Conservation (phyloP, 2,797 vertebrate species). For the Phoebastria nigripes region DNA sequence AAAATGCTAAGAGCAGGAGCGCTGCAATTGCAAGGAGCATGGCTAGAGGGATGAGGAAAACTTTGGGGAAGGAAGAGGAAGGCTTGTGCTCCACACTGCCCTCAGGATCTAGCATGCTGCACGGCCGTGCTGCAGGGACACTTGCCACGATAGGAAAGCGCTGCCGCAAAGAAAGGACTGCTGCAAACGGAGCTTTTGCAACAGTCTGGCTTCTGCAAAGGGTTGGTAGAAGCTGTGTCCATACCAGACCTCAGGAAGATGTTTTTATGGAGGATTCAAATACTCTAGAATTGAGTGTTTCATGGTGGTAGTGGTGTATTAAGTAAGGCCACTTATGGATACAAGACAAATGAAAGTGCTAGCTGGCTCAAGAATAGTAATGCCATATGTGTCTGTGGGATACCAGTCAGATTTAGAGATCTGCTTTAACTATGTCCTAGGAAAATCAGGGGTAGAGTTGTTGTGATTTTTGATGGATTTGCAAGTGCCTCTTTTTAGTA, state of each 20-base stretch:
- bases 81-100: slow-evolving; percentile 59
- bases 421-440: not conserved
- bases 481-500: not conserved
- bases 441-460: not conserved
- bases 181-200: slow-evolving; percentile 46
- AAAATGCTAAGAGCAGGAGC: slow-evolving; percentile 70
- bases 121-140: not conserved
- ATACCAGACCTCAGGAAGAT: rapidly evolving
- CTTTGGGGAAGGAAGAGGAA: slow-evolving; percentile 29
- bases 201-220: not conserved
- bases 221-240: not conserved
- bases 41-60: slow-evolving; percentile 34
- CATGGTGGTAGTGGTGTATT: rapidly evolving
- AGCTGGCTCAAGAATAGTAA: not conserved
- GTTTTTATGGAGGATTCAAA: rapidly evolving
- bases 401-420: not conserved
- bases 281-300: rapidly evolving
- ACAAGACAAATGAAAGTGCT: not conserved
- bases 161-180: slow-evolving; percentile 39
- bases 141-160: not conserved
- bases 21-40: slow-evolving; percentile 70
- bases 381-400: not conserved
- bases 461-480: not conserved
- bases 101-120: slow-evolving; percentile 69
- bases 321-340: not conserved